These are phyloP conservation scores for Hydrozoanthus gracilis DNA, from an alignment of 92 coral and sea anemone genomes.

Conservation along the genomic window DNA sequence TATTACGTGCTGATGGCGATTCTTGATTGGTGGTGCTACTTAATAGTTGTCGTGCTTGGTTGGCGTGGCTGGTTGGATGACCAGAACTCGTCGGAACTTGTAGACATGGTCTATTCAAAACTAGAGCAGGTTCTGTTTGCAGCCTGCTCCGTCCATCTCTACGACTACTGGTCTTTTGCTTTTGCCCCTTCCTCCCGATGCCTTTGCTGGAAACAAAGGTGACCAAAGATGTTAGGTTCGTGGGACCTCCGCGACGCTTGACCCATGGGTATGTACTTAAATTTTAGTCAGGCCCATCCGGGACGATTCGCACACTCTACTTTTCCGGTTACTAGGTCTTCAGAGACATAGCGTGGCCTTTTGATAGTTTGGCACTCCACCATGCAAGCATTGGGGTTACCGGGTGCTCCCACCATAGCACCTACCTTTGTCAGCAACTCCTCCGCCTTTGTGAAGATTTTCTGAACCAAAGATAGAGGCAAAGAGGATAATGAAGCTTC, in stretches of 20 bases:
- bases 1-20: no score
- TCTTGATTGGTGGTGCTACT: no score
- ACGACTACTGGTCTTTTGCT: no score
- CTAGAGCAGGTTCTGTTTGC: not conserved
- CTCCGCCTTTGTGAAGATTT: not conserved
- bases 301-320: not conserved
- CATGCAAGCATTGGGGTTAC: not conserved
- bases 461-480: not conserved
- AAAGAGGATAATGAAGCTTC: not conserved
- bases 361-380: not conserved
- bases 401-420: not conserved
- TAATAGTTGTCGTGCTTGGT: no score
- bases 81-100: no score
- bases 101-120: not conserved
- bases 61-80: no score
- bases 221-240: no score
- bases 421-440: not conserved
- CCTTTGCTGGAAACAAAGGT: no score
- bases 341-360: not conserved
- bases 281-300: not conserved
- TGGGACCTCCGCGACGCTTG: no score
- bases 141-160: no score
- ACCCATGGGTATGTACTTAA: no score
- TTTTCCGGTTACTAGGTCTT: not conserved
- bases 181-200: no score